Evolutionary conservation across 1,140 invertebrate species (phyloP), one percentile per base, ranked within the genome.

Genomic region (Zaprionus nigranus): DNA sequence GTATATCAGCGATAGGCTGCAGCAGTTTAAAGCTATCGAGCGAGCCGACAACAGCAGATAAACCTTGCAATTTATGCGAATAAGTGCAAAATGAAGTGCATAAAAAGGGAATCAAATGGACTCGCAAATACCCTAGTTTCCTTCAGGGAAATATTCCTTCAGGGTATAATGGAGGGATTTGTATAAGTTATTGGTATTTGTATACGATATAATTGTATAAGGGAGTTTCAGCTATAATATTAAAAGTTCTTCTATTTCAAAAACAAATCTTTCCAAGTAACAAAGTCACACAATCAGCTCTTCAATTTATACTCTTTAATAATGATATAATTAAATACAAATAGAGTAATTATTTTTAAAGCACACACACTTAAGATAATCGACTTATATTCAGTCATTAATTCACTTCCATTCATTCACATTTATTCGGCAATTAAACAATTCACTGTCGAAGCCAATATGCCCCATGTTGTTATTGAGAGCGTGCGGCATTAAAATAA

Each of bases 21-120:
- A 84, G 65, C 69, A 78, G 60, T 83, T 84, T 88, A 78, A 81
- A 84, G 80, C 74, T 69, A 68, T 83, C 62, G 51, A 69, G 53
- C 68, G 65, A 76, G 65, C 60, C 72, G 72, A 86, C 71, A 80
- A 69, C 79, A 64, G 57, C 67, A 83, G 77, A 83, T 83, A 86
- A 83, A 61, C 49, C 63, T 36, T 34, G 24, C 68, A 78, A 87
- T 87, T 80, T 75, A 80, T 80, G 76, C 36, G 30, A 71, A 40
- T 15, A 15, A 63, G 46, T 24, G 46, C 28, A 64, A 54, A 43
- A 51, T 58, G 65, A 17, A 57, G 20, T 28, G 28, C 6, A 43
- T 60, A 5, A 28, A 43, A 2, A 17, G n/a, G 13, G 2, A 4
- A 26, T 22, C 7, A 36, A 49, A 43, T 1, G 57, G 38, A 61